Conservation (phyloP, 2,888 invertebrate genomes). For the Mongoloraphidia duomilia region DNA sequence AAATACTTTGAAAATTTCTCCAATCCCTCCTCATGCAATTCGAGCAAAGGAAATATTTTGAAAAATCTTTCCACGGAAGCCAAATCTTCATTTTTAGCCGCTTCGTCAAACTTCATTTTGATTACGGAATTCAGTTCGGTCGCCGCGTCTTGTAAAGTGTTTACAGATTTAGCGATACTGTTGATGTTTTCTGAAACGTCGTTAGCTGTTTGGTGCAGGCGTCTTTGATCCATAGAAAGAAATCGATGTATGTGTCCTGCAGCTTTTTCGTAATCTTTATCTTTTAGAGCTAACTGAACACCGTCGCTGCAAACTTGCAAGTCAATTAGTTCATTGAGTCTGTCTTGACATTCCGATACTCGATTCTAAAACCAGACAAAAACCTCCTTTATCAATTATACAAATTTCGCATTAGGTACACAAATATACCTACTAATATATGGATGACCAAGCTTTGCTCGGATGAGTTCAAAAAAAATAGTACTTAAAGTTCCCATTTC, state of each 20-base stretch:
- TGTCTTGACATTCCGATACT: conserved; percentile 84
- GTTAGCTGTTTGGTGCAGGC: conserved; percentile 60
- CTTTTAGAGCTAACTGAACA: conserved; percentile 84
- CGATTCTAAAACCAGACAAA: conserved; percentile 44
- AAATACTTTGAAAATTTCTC: conserved; percentile 77
- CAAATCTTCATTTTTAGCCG: conserved; percentile 74
- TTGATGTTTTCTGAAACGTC: conserved; percentile 56
- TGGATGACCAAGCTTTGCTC: too few species aligned
- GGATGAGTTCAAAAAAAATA: too few species aligned
- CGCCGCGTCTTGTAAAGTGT: conserved; percentile 61
- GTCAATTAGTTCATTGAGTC: conserved; percentile 90
- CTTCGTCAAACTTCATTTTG: conserved; percentile 75
- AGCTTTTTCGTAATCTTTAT: conserved; percentile 94
- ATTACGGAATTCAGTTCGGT: conserved; percentile 55
- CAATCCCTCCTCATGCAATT: conserved; percentile 81
- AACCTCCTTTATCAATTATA: conserved; percentile 3
- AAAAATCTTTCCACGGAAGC: conserved; percentile 89
- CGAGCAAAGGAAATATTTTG: conserved; percentile 90
- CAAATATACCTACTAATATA: too few species aligned
- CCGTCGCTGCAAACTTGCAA: conserved; percentile 92
- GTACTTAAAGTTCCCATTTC: too few species aligned
- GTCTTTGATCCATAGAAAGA: conserved; percentile 78
- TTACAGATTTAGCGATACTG: conserved; percentile 55
- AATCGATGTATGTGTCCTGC: conserved; percentile 92
- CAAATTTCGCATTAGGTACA: conserved; percentile 2